phyloP scores from a whole-genome alignment of 2,888 invertebrate species.

The Eurois occulta region DNA sequence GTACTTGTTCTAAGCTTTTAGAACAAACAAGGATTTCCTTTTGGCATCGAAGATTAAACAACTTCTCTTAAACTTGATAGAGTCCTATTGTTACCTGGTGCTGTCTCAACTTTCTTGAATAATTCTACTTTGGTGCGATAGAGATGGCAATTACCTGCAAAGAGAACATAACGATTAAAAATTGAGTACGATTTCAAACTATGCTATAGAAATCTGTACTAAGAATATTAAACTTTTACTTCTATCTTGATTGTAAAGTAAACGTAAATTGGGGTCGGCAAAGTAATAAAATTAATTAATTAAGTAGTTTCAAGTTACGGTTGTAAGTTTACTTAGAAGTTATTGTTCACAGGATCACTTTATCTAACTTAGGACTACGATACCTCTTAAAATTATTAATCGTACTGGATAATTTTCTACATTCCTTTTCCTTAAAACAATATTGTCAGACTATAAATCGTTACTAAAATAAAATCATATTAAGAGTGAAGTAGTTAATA shows the following conservation, averaged over 20 bases:
- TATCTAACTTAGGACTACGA: conserved; percentile 2
- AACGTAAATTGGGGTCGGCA: conserved; percentile 26
- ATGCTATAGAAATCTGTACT: conserved; percentile 38
- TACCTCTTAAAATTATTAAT: not conserved
- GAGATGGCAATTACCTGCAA: conserved; percentile 74
- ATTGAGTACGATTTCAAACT: conserved; percentile 58
- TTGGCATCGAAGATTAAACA: conserved; percentile 13
- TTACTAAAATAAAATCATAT: not conserved
- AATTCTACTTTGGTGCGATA: conserved; percentile 46
- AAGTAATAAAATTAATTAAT: conserved; percentile 39
- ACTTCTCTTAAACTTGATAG: conserved; percentile 8
- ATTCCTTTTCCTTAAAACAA: not conserved
- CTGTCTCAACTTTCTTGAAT: conserved; percentile 47
- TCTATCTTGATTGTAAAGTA: conserved; percentile 32
- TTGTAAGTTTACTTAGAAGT: conserved; percentile 25
- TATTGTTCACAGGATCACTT: conserved; percentile 13
- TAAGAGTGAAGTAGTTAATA: not conserved
- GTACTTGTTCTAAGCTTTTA: conserved; percentile 14
- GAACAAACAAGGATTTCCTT: conserved; percentile 32
- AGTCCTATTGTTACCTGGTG: conserved; percentile 54
- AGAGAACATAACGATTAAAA: conserved; percentile 68
- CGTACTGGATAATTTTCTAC: not conserved
- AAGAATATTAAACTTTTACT: conserved; percentile 50
- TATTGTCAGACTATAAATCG: not conserved
- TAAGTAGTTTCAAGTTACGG: conserved; percentile 11